Base-by-base conservation (phyloP, 2,113 vertebrate genomes). In the Perccottus glenii region DNA sequence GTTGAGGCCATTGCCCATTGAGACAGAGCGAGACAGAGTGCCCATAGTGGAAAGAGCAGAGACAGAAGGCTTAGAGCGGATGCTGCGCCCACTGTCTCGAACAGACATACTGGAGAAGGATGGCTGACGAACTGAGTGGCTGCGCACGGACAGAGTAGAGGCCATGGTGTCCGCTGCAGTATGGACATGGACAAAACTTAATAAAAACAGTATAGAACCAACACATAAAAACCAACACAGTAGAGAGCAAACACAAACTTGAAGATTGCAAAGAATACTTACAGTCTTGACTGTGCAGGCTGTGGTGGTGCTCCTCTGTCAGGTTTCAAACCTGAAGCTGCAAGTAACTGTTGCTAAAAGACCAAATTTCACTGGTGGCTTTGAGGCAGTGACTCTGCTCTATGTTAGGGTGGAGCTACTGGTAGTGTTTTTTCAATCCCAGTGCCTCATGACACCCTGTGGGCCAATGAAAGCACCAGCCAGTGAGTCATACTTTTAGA, bases 1-100 rank as follows among this genome's bases (percentile, higher is more conserved):
- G 76, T 92, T 91, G 70, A 93, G 86, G 45, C 91, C 89, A 11
- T 93, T 93, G 11, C 91, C 92, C 84, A 92, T 16, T 0, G 92
- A 93, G 51, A 89, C 51, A 0, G 92, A 92, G 36, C 90, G 89
- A 5, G 88, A 87, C 60, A 90, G 77, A 0, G 42, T 63, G 62
- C 64, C 43, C 11, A 63, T 14, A 4, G 69, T 68, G 63, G 88
- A 84, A 51, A 86, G 65, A 4, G 72, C 62, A 11, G 89, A 74
- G 33, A 82, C 11, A 3, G 80, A 38, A 7, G 83, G 7, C 73
- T 89, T 92, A 71, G 91, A 71, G 56, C 82, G 90, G 9, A 83
- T 5, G 50, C 88, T 83, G 61, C 82, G 75, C 2, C 83, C 85
- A 3, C 79, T 64, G 59, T 91, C 92, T 62, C 90, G 81, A 72